Evolutionary conservation across 2,797 vertebrate genomes (phyloP).

Genomic region (Rousettus madagascariensis): DNA sequence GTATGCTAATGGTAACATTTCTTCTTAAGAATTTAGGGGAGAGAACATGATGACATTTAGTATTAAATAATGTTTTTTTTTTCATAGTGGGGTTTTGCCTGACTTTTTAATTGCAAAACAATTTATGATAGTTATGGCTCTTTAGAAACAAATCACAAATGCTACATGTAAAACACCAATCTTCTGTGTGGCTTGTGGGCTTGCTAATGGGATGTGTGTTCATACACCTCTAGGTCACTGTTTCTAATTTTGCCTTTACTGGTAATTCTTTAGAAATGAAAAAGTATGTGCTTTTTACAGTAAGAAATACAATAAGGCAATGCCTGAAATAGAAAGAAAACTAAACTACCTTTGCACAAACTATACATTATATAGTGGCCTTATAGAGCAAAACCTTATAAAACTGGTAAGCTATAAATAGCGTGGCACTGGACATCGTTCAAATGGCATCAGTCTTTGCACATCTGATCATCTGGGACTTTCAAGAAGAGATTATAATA

Average conservation of each 20-base stretch:
- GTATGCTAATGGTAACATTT: background rate
- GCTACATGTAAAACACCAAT: background rate
- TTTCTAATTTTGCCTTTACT: conserved; percentile 30
- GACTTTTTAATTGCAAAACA: conserved; percentile 48
- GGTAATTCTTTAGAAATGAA: conserved; percentile 54
- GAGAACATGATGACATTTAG: background rate
- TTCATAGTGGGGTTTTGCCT: conserved; percentile 34
- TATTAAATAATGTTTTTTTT: background rate
- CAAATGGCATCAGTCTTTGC: background rate
- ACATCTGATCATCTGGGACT: background rate
- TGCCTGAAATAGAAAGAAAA: conserved; percentile 51
- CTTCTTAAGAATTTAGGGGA: background rate
- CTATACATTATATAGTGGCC: background rate
- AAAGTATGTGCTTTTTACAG: background rate
- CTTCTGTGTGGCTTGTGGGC: conserved; percentile 31
- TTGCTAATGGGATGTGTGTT: conserved; percentile 5
- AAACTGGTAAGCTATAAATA: background rate
- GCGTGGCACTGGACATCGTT: background rate
- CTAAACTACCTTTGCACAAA: conserved; percentile 29
- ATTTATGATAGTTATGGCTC: conserved; percentile 39
- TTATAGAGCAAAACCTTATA: background rate
- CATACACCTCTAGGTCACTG: conserved; percentile 9
- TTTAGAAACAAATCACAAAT: conserved; percentile 57
- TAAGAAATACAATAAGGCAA: conserved; percentile 39
- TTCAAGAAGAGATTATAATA: conserved; percentile 12